These are phyloP conservation scores for Todus mexicanus DNA, from an alignment of 2,797 vertebrate species.

Conservation along the genomic window DNA sequence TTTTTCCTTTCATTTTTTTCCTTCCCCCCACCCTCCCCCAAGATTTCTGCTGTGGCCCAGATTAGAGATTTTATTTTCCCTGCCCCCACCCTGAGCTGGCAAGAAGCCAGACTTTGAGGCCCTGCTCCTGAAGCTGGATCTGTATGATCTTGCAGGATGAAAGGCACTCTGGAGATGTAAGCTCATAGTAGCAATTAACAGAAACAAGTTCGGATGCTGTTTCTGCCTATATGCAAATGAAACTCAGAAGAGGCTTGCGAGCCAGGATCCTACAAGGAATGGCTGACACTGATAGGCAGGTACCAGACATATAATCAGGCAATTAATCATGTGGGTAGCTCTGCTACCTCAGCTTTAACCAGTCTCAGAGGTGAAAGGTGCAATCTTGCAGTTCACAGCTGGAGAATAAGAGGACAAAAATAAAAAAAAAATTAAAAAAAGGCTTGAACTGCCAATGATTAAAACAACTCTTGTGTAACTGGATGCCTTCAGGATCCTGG, in stretches of 20 bases:
- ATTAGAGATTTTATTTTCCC: background rate
- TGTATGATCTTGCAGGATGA: conserved; percentile 30
- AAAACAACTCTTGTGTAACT: background rate
- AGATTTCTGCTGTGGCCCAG: background rate
- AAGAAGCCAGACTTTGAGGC: conserved; percentile 8
- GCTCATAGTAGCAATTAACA: conserved; percentile 44
- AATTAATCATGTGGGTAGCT: background rate
- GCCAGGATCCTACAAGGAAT: background rate
- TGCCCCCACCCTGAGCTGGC: background rate
- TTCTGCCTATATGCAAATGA: conserved; percentile 21
- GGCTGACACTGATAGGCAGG: background rate
- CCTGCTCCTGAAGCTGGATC: background rate
- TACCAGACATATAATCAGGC: background rate
- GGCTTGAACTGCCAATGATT: background rate
- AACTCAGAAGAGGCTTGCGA: background rate
- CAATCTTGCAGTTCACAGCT: background rate
- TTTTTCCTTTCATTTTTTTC: background rate
- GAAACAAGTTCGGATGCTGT: background rate
- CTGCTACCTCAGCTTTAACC: background rate
- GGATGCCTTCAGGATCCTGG: background rate
- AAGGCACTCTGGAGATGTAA: conserved; percentile 45
- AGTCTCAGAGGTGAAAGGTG: background rate
- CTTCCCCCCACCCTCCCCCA: no score
- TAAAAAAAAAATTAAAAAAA: no score
- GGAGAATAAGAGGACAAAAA: background rate